A percentile compares a stretch with the other conserved stretches of the same genome.
Evolutionary conservation across 35 echinoderm and acorn worm species (phyloP).

Genomic region (Amphiura filiformis): DNA sequence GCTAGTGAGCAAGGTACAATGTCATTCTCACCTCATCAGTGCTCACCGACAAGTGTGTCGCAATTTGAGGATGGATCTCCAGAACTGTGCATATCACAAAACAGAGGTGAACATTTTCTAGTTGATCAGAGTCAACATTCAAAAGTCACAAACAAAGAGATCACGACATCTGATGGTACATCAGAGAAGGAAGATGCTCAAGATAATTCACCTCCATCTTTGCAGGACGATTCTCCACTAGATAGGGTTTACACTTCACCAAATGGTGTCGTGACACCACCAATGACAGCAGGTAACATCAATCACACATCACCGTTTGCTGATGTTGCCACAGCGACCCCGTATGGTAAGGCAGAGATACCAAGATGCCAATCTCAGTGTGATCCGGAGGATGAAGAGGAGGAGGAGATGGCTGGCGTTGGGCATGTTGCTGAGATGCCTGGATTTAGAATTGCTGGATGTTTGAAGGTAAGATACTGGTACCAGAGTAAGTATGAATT

Average conservation of each 20-base stretch:
- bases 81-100: too few species aligned
- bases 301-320: slow-evolving; percentile 44
- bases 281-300: slow-evolving; percentile 19
- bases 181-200: too few species aligned
- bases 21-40: too few species aligned
- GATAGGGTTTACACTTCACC: background rate
- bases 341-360: slow-evolving; percentile 48
- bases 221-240: too few species aligned
- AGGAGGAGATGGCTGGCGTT: background rate
- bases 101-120: too few species aligned
- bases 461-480: background rate
- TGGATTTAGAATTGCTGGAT: background rate
- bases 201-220: too few species aligned
- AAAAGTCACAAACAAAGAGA: too few species aligned
- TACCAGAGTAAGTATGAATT: background rate
- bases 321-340: slow-evolving; percentile 63
- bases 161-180: too few species aligned
- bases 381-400: background rate
- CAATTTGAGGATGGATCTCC: too few species aligned
- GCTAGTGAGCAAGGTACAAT: too few species aligned
- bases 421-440: background rate
- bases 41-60: too few species aligned
- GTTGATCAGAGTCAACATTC: too few species aligned
- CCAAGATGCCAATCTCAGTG: slow-evolving; percentile 53
- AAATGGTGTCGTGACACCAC: background rate